phyloP scores from a whole-genome alignment of 1,140 invertebrate genomes.

The Maniola jurtina region DNA sequence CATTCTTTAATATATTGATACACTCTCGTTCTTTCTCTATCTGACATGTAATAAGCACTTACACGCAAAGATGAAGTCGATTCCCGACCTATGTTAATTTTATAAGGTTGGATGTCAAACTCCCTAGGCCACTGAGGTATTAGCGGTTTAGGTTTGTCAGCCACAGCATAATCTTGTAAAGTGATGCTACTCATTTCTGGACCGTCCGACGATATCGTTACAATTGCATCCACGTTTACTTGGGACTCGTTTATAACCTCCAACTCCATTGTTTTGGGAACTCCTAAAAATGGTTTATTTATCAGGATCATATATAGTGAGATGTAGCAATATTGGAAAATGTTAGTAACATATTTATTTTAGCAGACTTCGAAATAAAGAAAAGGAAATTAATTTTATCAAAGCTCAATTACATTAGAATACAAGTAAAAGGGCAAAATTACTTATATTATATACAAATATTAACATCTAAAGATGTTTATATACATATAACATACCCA shows the following conservation, averaged over 20 bases:
- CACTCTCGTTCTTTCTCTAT: no score
- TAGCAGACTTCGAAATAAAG: no score
- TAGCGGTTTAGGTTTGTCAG: constrained; percentile 52
- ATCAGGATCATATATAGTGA: no score
- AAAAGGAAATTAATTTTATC: no score
- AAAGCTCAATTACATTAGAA: no score
- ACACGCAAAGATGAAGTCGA: constrained; percentile 56
- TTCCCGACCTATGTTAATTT: constrained; percentile 53
- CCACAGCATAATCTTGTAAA: constrained; percentile 55
- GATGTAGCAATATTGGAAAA: no score
- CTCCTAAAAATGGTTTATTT: constrained; percentile 38
- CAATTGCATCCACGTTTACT: constrained; percentile 50
- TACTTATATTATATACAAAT: no score
- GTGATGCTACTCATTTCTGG: constrained; percentile 66
- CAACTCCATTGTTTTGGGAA: constrained; percentile 62
- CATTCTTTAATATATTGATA: no score
- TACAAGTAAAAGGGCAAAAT: background rate
- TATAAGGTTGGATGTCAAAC: constrained; percentile 60
- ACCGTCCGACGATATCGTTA: constrained; percentile 68
- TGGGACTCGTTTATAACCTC: constrained; percentile 68
- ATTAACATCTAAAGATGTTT: background rate
- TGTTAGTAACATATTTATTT: no score
- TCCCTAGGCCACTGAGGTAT: constrained; percentile 64
- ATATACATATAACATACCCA: constrained; percentile 46
- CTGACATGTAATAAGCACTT: background rate